Percentiles rank a stretch among this genome's conserved stretches.
Evolutionary conservation across 2,797 vertebrate species (phyloP).

Genomic region (Fratercula arctica): DNA sequence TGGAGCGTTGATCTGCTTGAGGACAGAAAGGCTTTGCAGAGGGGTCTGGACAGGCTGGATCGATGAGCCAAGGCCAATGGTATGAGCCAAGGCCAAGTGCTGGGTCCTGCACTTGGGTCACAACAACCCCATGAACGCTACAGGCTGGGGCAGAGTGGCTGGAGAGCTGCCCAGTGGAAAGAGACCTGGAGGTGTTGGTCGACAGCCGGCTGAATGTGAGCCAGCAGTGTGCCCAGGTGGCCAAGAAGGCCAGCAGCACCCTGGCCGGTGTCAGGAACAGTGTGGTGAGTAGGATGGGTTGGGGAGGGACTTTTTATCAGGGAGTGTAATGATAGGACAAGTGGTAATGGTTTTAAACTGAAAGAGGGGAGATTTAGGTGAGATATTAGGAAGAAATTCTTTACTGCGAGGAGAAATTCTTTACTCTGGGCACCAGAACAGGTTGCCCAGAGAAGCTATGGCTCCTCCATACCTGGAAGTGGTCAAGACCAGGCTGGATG

Average conservation of each 20-base stretch:
- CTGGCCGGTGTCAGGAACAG: background rate
- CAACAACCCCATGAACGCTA: background rate
- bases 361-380: no score
- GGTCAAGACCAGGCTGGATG: no score
- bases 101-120: background rate
- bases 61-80: background rate
- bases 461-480: no score
- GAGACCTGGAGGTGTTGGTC: background rate
- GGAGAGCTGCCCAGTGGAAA: background rate
- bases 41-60: background rate
- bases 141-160: background rate
- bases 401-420: no score
- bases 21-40: background rate
- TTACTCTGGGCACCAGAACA: no score
- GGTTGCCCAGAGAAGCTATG: no score
- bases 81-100: background rate
- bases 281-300: background rate
- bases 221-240: background rate
- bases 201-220: background rate
- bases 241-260: background rate
- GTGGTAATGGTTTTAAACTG: no score
- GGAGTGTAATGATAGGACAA: no score
- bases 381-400: no score
- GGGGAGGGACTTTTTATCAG: no score
- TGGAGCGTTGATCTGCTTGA: background rate